Evolutionary conservation across 1,140 invertebrate genomes (phyloP), one percentile per base, ranked within the genome.

Genomic region (Magallana gigas): DNA sequence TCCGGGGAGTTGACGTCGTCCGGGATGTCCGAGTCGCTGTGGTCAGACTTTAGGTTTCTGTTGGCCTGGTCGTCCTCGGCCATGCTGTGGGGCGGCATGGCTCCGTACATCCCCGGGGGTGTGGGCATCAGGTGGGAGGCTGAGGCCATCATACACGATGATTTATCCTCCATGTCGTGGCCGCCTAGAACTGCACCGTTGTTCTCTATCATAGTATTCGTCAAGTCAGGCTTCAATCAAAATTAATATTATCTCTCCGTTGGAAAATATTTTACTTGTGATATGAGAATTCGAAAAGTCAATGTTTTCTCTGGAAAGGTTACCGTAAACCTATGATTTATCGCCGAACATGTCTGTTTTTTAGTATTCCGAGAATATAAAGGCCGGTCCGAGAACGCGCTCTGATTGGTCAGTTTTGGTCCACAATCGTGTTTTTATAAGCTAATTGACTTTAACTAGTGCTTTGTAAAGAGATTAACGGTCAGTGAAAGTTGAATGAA

Each of bases 401-500:
- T 83, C 81, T 58, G 81, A 83, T 83, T 83, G 81, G 81, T 83
- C 81, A 83, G 8, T 83, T 58, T 14, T 16, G n/a, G 48, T 83
- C 81, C 81, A 58, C 2, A 83, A 18, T 16, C 48, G 14, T 58
- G 57, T 83, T 83, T 16, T 83, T 83, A 83, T 57, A 83, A 57
- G 48, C 57, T 57, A 83, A 57, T 58, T 57, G 57, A 57, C 81
- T 57, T 83, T 83, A 83, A 83, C 48, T 57, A 58, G n/a, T 83
- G 56, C 81, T 83, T 83, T 83, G 81, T 57, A 83, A 16, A 11
- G 81, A 57, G 81, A 83, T 83, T 56, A 83, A 83, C 81, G 81
- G 48, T 57, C 81, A 83, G 68, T 76, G 68, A 76, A 76, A 76
- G 68, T 76, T 76, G 23, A 76, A 76, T 76, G 14, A 29, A 29